Percentiles rank a stretch among this genome's conserved stretches.
Conservation (phyloP, 2,797 vertebrate genomes). For the Bryconaethiops microstoma region DNA sequence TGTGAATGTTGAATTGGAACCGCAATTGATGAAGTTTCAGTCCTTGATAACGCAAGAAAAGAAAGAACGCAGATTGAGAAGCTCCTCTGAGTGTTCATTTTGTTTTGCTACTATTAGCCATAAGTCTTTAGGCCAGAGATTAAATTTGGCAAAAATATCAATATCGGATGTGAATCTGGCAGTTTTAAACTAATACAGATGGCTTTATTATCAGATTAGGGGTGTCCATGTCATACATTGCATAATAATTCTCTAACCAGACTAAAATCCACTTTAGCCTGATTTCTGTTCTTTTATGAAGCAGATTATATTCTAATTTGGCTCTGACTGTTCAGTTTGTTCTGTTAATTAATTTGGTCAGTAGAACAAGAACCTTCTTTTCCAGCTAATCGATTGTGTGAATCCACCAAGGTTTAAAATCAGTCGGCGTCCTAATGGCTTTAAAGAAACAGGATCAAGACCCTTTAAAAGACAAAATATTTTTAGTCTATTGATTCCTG, state of each 20-base stretch:
- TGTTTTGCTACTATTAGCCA: neutral
- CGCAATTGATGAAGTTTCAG: no score
- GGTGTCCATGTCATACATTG: no score
- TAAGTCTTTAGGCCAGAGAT: neutral
- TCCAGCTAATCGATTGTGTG: slow-evolving; percentile 67
- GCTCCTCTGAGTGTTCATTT: no score
- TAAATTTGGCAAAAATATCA: neutral
- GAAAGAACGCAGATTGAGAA: no score
- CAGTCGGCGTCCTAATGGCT: slow-evolving; percentile 66
- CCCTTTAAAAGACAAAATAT: slow-evolving; percentile 61
- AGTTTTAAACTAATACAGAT: neutral
- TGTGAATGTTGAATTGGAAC: no score
- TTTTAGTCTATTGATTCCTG: slow-evolving; percentile 71
- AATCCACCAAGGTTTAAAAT: slow-evolving; percentile 69
- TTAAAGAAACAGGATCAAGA: slow-evolving; percentile 65
- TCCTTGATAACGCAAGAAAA: no score
- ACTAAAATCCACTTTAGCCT: neutral
- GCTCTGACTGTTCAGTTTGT: neutral
- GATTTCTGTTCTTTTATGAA: neutral
- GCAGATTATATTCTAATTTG: neutral
- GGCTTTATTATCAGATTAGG: neutral
- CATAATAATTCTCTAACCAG: neutral
- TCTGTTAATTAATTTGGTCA: slow-evolving; percentile 56
- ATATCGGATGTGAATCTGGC: neutral
- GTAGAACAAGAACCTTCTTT: slow-evolving; percentile 66